These are phyloP conservation scores for Oeneis ivallda DNA, from an alignment of 2,888 invertebrate species.

Conservation along the genomic window DNA sequence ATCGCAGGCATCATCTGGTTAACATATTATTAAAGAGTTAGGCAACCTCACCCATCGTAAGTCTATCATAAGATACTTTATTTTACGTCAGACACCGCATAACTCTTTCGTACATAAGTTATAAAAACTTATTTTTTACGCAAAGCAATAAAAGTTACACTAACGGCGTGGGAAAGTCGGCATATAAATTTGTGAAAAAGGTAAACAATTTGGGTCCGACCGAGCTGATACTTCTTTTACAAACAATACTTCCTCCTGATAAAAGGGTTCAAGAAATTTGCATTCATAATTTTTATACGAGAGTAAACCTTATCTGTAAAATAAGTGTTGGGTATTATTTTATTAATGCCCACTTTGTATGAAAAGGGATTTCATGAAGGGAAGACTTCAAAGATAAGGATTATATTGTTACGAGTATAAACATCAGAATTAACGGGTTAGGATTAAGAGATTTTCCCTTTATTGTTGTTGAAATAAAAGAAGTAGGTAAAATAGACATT, in stretches of 20 bases:
- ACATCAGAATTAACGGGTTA: not conserved
- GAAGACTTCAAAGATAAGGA: constrained; percentile 2
- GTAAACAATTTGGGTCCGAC: constrained; percentile 35
- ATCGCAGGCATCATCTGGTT: too few species aligned
- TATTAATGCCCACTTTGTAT: not conserved
- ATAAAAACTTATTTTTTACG: constrained; percentile 25
- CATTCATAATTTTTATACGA: constrained; percentile 9
- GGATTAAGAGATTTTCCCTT: not conserved
- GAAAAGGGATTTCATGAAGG: not conserved
- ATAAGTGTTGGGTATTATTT: constrained; percentile 8
- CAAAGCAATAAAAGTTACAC: constrained; percentile 30
- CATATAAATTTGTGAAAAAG: constrained; percentile 31
- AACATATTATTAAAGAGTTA: not conserved
- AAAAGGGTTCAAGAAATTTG: constrained; percentile 17
- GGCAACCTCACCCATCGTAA: not conserved
- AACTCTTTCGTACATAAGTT: constrained; percentile 2
- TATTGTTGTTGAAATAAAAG: not conserved
- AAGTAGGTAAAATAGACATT: not conserved
- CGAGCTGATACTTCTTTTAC: constrained; percentile 32
- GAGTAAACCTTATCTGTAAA: not conserved
- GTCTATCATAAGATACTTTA: not conserved
- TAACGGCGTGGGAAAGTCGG: constrained; percentile 28
- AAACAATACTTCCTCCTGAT: constrained; percentile 28
- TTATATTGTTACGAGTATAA: constrained; percentile 2
- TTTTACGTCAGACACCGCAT: not conserved